phyloP scores from a whole-genome alignment of 2,888 invertebrate species.

The Craniophora ligustri region DNA sequence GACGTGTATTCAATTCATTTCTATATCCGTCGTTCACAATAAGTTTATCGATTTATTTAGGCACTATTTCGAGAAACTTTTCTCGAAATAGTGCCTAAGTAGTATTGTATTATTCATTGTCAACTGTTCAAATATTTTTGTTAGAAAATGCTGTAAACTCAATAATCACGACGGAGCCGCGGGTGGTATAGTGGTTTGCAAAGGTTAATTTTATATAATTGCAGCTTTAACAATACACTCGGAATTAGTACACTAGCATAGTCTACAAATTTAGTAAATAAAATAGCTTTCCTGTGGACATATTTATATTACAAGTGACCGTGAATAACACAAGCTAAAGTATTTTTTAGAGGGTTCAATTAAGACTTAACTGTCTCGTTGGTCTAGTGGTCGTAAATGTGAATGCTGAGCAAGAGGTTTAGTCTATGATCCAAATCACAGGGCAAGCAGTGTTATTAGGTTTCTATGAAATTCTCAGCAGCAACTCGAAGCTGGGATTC shows the following conservation, averaged over 20 bases:
- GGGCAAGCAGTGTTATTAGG: no score
- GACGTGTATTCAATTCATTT: constrained; percentile 57
- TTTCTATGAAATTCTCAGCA: no score
- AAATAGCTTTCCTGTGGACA: constrained; percentile 37
- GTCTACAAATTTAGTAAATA: constrained; percentile 51
- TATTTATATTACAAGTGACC: constrained; percentile 48
- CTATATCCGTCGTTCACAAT: constrained; percentile 20
- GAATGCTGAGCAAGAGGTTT: no score
- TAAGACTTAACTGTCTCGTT: no score
- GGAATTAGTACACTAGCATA: constrained; percentile 59
- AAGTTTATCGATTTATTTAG: constrained; percentile 3
- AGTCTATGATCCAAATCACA: no score
- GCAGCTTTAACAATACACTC: constrained; percentile 71
- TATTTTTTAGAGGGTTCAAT: no score
- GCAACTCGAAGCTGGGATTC: no score
- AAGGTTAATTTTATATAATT: constrained; percentile 79
- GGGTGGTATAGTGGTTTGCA: constrained; percentile 68
- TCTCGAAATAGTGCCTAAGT: not conserved
- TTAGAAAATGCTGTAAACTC: constrained; percentile 37
- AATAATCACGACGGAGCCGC: constrained; percentile 54
- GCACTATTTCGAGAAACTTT: constrained; percentile 4
- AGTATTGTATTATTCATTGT: constrained; percentile 5
- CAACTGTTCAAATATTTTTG: constrained; percentile 17
- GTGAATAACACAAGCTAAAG: constrained; percentile 30
- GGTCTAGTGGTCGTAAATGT: no score